Evolutionary conservation across 2,888 invertebrate species (phyloP), one percentile per base, ranked within the genome.

Genomic region (Mesopsocus fuscifrons): DNA sequence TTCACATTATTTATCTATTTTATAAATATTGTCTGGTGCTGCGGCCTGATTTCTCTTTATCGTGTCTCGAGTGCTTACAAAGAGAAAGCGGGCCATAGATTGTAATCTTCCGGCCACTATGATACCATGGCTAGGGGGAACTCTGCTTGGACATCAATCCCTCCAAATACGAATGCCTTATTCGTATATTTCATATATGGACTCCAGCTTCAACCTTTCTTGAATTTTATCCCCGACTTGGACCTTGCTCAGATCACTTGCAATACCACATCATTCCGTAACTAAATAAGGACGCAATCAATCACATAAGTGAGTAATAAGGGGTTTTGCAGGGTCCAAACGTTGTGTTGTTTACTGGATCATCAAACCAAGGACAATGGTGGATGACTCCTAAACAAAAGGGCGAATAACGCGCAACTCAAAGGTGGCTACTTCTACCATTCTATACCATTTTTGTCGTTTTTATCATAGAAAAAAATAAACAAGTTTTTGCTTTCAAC

Each of bases 1-100:
- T 67, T 61, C 69, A 68, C 65, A 22, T 23, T 32, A n/a, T 38
- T 18, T 38, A 34, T 34, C 15, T 38, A 20, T 20, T 38, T 20
- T 38, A 15, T 38, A 38, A 38, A 38, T 38, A 38, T 38, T 38
- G 38, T 38, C 38, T 38, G 38, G 40, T 44, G 38, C 38, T 38
- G n/a, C 15, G 26, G 11, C 26, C 26, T 26, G 26, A 6, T 9
- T 26, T 26, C 26, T 26, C 26, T 26, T 26, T 6, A 26, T 11
- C 11, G 11, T 26, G 20, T 33, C 17, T 33, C 17, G 15, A 33
- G 33, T 33, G 20, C n/a, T 38, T 15, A 38, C 17, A 38, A 38
- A 13, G 38, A 38, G 38, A 34, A 34, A 38, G 38, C 21, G n/a
- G 38, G 21, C 20, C 38, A 15, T 38, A 15, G 17, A 16, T 17